These are phyloP conservation scores for Aporophyla nigra DNA, from an alignment of 2,888 invertebrate genomes.

Conservation along the genomic window DNA sequence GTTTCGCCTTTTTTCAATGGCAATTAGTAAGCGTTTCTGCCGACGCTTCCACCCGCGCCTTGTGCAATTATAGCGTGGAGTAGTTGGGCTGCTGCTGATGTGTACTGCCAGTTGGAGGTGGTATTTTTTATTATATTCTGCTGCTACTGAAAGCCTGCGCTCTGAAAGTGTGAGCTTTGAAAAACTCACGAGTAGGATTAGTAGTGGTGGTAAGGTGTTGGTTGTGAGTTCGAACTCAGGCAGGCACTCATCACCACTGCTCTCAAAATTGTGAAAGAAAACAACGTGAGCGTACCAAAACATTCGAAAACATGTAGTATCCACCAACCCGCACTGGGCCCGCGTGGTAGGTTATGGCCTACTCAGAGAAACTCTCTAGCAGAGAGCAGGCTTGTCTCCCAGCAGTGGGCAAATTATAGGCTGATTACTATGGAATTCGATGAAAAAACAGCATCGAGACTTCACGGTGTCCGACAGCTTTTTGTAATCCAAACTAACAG, in stretches of 20 bases:
- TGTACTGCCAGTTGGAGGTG: slow-evolving; percentile 61
- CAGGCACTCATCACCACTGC: no score
- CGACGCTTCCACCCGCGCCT: slow-evolving; percentile 85
- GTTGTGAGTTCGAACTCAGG: no score
- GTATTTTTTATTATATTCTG: slow-evolving; percentile 11
- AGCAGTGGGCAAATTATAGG: no score
- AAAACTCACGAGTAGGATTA: not conserved
- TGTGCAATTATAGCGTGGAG: slow-evolving; percentile 87
- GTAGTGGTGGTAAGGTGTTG: no score
- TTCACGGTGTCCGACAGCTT: not conserved
- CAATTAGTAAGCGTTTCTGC: slow-evolving; percentile 90
- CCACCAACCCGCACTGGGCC: no score
- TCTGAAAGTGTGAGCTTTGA: not conserved
- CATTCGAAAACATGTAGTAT: no score
- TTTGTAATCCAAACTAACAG: not conserved
- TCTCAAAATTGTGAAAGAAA: no score
- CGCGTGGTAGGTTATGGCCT: no score
- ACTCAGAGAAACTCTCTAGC: no score
- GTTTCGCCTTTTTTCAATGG: slow-evolving; percentile 92
- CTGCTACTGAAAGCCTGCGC: not conserved
- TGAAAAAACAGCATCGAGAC: not conserved
- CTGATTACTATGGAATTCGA: not conserved
- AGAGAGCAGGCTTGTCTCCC: no score
- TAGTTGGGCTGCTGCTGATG: slow-evolving; percentile 67
- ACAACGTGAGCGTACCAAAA: no score